Base-by-base conservation (phyloP, 2,113 vertebrate species). In the Cavia porcellus region DNA sequence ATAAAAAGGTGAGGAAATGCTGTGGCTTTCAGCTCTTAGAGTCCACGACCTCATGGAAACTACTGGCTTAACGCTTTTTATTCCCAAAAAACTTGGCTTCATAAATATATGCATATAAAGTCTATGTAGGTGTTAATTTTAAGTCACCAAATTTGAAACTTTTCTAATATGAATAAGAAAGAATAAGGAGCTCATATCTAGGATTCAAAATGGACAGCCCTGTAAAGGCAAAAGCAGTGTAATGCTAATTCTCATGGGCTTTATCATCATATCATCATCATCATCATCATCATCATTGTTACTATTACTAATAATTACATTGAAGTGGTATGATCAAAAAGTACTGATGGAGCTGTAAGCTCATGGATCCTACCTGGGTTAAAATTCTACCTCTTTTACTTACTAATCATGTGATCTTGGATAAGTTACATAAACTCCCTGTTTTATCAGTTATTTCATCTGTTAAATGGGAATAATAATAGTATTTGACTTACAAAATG, bases 401-500 rank as follows among this genome's bases (percentile, higher is more conserved):
- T 35, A 88, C 4, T 59, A 80, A 17, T 74, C 64, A 50, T 45
- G 20, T 55, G 38, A 64, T 57, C 75, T 86, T 66, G 15, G 59
- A 72, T 59, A 89, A 95, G 32, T 50, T 84, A 86, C 3, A 94
- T 8, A 64, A 59, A 5, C 13, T 45, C 32, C 42, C 5, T 38
- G 22, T n/a, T 17, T 28, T 66, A n/a, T 95, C 17, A 38, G 4
- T 86, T 82, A 86, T 74, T 52, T 57, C 57, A 79, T 83, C 38
- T 68, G 8, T 45, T 94, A 90, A 92, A 86, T 86, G 42, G 28
- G 45, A 80, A 62, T 59, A 52, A 74, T 92, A 35, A 80, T 32
- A 92, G 28, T 66, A 24, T 22, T 95, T 97, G 32, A 77, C 28
- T 89, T 32, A 87, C 20, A 80, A 42, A 74, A 25, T 87, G 80